Base-by-base conservation (phyloP, 2,797 vertebrate species). In the Triplophysa yarkandensis region DNA sequence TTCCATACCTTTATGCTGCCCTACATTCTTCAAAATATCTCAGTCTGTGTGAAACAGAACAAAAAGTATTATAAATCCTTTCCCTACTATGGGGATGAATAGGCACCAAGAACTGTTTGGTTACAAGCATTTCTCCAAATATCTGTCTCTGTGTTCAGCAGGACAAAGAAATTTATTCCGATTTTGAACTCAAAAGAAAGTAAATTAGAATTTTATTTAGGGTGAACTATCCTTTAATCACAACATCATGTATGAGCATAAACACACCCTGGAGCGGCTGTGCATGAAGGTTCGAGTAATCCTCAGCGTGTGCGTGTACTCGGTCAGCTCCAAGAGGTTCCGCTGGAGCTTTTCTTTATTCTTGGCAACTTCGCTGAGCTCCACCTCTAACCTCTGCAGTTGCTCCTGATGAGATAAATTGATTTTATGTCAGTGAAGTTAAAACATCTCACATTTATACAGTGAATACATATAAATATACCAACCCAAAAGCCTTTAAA, bases 331-430 rank as follows among this genome's bases (percentile, higher is more conserved):
- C 30, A 97, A 89, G n/a, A 97, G 88, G 88, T 98, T 99, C 78
- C 87, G 93, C 83, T 87, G 92, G 80, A 99, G 83, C 79, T 96
- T 98, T 72, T 96, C 96, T 83, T 98, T 99, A 90, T 99, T 99
- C 78, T 90, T 94, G 4, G 94, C 93, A 63, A 99, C 93, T 85
- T 99, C 96, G 1, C 95, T 93, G 80, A 99, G 86, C 82, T 99
- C 97, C 80, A 95, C 92, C 85, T 99, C 97, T 27, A 99, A 91
- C 82, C 97, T 93, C 88, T 97, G 96, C 28, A 99, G 85, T 82
- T 98, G 96, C 80, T 98, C 97, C 97, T 99, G 84, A 46, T 80
- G 30, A 71, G 55, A 84, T 16, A 76, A 6, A 10, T 71, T 75
- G 32, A 63, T 23, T 16, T 6, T 54, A 21, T 9, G 16, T 68